phyloP scores from a whole-genome alignment of 1,140 invertebrate genomes.

The Lepeophtheirus salmonis region DNA sequence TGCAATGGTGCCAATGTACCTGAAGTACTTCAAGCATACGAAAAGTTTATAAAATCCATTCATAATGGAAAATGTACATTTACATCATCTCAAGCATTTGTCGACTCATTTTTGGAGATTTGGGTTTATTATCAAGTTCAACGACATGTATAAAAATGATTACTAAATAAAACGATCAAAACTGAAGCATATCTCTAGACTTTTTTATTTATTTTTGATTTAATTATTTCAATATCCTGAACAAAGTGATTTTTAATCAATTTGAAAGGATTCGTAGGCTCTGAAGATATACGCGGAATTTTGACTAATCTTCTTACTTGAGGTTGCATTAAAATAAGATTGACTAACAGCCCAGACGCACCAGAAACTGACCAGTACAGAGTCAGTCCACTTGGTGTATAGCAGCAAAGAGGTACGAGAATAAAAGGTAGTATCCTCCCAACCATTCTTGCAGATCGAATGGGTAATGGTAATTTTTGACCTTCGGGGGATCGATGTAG shows the following conservation, averaged over 20 bases:
- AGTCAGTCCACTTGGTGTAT: neutral
- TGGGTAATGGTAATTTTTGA: neutral
- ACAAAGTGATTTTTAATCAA: neutral
- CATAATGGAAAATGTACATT: neutral
- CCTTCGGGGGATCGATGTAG: neutral
- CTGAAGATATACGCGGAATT: neutral
- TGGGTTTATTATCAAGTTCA: slow-evolving; percentile 12
- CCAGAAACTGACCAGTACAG: neutral
- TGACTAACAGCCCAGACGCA: neutral
- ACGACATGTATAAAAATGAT: slow-evolving; percentile 5
- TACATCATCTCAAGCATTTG: neutral
- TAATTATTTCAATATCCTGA: neutral
- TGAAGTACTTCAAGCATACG: neutral
- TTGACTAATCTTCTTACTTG: neutral
- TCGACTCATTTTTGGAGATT: slow-evolving; percentile 1
- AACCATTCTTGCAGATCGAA: neutral
- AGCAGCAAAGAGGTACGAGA: neutral
- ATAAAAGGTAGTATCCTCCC: neutral
- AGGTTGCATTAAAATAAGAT: neutral
- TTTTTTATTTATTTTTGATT: neutral
- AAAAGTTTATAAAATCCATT: neutral
- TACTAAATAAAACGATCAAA: neutral
- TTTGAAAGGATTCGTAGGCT: neutral
- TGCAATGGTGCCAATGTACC: slow-evolving; percentile 2
- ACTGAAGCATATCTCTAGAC: neutral